Evolutionary conservation across 92 coral and sea anemone genomes (phyloP).

Genomic region (Metridium senile): DNA sequence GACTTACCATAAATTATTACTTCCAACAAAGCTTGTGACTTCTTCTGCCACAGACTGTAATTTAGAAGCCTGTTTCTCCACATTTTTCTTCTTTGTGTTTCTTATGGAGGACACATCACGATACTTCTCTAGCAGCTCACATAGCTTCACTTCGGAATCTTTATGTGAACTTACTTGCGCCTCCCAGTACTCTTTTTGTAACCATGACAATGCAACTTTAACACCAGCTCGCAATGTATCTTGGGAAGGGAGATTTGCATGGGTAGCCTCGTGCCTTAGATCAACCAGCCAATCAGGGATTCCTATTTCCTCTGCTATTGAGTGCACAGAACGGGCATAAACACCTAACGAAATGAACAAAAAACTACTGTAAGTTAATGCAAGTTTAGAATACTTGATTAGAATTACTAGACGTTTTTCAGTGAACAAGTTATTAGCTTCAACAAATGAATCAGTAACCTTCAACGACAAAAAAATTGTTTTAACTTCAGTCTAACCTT

Average conservation of each 20-base stretch:
- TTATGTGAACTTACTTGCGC: slow-evolving; percentile 69
- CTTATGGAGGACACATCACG: slow-evolving; percentile 11
- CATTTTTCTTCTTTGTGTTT: slow-evolving; percentile 47
- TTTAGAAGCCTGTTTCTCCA: slow-evolving; percentile 31
- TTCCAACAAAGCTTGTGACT: slow-evolving; percentile 35
- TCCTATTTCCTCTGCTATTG: slow-evolving; percentile 95
- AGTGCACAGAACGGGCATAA: slow-evolving; percentile 90
- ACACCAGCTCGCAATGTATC: slow-evolving; percentile 74
- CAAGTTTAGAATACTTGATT: too few species aligned
- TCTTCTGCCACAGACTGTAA: slow-evolving; percentile 46
- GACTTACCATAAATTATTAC: slow-evolving; percentile 77
- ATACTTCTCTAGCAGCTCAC: slow-evolving; percentile 45
- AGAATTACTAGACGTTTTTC: too few species aligned
- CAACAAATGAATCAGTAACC: too few species aligned
- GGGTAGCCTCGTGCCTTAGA: slow-evolving; percentile 92
- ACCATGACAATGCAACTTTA: slow-evolving; percentile 77
- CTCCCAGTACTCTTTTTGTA: slow-evolving; percentile 86
- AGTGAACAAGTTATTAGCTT: too few species aligned
- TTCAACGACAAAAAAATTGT: too few species aligned
- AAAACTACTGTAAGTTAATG: too few species aligned
- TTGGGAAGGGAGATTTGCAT: slow-evolving; percentile 81
- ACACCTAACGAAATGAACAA: slow-evolving; percentile 21
- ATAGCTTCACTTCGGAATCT: slow-evolving; percentile 56
- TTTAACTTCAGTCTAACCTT: slow-evolving; percentile 32
- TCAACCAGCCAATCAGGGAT: slow-evolving; percentile 98